These are phyloP conservation scores for Rotaria magnacalcarata DNA, from an alignment of 2,888 invertebrate species.

Conservation along the genomic window DNA sequence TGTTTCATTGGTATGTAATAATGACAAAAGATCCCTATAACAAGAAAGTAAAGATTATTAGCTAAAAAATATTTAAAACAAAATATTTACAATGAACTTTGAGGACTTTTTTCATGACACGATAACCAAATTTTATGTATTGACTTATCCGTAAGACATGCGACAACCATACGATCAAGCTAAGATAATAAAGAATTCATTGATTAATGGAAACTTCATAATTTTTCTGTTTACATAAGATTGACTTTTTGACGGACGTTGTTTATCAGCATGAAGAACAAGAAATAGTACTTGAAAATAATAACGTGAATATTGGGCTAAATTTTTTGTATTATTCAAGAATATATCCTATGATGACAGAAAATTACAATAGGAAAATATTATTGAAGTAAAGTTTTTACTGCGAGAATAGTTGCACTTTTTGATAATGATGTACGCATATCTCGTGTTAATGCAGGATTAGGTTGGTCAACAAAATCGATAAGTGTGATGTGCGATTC, in stretches of 20 bases:
- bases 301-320: background rate
- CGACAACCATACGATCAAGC: constrained; percentile 30
- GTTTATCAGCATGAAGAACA: background rate
- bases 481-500: background rate
- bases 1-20: background rate
- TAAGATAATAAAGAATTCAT: background rate
- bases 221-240: background rate
- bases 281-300: constrained; percentile 17
- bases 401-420: background rate
- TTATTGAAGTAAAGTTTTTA: background rate
- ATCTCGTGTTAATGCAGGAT: constrained; percentile 9
- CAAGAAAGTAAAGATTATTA: background rate
- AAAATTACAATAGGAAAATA: background rate
- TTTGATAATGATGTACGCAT: background rate
- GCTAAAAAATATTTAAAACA: no score
- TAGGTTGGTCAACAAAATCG: background rate
- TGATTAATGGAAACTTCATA: background rate
- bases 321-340: background rate
- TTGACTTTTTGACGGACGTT: constrained; percentile 16
- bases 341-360: background rate
- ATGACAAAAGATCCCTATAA: background rate
- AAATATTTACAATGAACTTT: background rate
- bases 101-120: constrained; percentile 1
- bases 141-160: constrained; percentile 1
- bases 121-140: background rate